phyloP scores from a whole-genome alignment of 2,113 vertebrate genomes.

The Protobothrops mucrosquamatus region DNA sequence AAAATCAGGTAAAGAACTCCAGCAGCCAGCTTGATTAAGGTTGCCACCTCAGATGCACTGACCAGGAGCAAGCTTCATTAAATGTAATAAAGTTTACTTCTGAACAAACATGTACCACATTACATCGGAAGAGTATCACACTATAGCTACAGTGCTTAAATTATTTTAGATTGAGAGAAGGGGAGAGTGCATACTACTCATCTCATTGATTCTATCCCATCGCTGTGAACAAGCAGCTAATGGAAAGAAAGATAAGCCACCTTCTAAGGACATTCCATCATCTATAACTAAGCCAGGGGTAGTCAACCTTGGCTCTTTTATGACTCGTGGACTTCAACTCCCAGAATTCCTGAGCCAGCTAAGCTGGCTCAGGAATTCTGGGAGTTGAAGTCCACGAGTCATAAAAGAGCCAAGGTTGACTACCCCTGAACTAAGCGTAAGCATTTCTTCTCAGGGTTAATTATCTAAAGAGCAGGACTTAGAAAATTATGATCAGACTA shows the following conservation, averaged over 20 bases:
- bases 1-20: conserved; percentile 2
- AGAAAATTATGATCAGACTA: neutral
- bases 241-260: neutral
- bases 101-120: neutral
- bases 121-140: neutral
- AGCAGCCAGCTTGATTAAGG: neutral
- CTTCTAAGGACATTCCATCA: neutral
- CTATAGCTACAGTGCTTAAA: too few species aligned
- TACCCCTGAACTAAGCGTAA: neutral
- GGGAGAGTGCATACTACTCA: neutral
- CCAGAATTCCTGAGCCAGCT: too few species aligned
- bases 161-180: neutral
- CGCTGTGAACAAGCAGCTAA: neutral
- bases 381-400: too few species aligned
- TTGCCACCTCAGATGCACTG: neutral
- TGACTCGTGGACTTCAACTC: too few species aligned
- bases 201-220: neutral
- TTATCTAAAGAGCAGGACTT: neutral
- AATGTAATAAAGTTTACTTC: neutral
- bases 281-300: neutral
- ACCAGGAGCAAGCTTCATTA: neutral
- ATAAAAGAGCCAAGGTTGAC: too few species aligned
- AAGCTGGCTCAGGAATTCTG: too few species aligned
- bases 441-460: neutral
- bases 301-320: too few species aligned